These are phyloP conservation scores for Morpho deidamia DNA, from an alignment of 2,888 invertebrate species.

Conservation along the genomic window DNA sequence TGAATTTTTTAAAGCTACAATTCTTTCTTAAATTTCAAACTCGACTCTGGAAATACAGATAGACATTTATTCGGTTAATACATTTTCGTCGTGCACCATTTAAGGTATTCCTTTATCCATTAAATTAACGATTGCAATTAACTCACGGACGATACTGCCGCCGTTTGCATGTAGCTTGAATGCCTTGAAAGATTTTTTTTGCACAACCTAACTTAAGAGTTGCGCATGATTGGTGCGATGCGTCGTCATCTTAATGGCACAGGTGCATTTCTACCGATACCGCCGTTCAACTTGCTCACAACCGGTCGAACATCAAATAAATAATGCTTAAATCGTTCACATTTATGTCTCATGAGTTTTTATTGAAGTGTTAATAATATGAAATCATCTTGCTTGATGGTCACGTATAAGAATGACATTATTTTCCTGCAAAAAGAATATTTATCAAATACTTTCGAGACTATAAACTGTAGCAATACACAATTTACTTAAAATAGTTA, in stretches of 20 bases:
- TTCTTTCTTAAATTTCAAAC: no score
- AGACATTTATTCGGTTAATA: no score
- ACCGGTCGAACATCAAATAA: slow-evolving; percentile 26
- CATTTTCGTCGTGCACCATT: no score
- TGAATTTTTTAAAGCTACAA: no score
- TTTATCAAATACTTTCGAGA: neutral
- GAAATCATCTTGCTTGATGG: slow-evolving; percentile 10
- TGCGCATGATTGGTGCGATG: neutral
- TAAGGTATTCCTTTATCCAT: no score
- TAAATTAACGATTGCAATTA: no score
- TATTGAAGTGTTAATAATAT: slow-evolving; percentile 19
- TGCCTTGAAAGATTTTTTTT: neutral
- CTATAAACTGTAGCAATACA: neutral
- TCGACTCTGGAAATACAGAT: no score
- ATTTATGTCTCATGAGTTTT: slow-evolving; percentile 11
- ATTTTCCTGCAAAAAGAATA: slow-evolving; percentile 1
- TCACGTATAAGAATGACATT: slow-evolving; percentile 1
- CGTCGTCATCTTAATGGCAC: neutral
- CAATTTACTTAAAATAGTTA: neutral
- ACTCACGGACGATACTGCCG: neutral
- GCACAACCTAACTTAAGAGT: neutral
- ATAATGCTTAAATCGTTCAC: slow-evolving; percentile 23
- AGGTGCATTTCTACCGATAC: slow-evolving; percentile 8
- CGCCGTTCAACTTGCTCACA: neutral
- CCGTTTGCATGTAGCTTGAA: neutral